A percentile compares a stretch with the other conserved stretches of the same genome.
These are phyloP conservation scores for Odobenus rosmarus DNA, from an alignment of 2,113 vertebrate species.

Conservation along the genomic window DNA sequence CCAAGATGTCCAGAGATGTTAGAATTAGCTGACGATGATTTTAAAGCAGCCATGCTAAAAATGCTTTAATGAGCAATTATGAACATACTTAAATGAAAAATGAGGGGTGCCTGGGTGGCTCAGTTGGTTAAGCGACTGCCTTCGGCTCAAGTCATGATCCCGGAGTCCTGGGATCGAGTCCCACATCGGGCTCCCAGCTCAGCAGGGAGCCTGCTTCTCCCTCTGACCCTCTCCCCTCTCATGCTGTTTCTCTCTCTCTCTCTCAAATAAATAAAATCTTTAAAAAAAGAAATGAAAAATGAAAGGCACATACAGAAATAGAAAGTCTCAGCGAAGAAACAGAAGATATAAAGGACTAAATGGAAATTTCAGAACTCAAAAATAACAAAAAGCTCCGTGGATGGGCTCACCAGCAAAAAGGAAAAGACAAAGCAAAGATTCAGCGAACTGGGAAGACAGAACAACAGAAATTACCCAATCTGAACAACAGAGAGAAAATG, in stretches of 20 bases:
- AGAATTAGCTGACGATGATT: neutral
- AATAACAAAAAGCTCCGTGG: neutral
- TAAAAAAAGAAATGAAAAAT: neutral
- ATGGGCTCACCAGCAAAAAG: neutral
- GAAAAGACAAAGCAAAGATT: neutral
- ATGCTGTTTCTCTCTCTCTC: no score
- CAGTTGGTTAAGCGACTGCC: no score
- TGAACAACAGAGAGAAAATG: neutral
- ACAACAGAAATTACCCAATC: neutral
- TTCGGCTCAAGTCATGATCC: no score
- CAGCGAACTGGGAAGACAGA: neutral
- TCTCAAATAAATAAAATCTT: no score
- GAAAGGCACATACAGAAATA: neutral
- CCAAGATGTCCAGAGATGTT: neutral
- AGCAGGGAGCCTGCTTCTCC: no score
- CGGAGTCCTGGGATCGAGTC: no score
- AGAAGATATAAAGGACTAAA: constrained; percentile 13
- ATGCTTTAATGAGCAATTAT: neutral
- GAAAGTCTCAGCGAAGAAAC: neutral
- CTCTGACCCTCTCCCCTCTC: no score
- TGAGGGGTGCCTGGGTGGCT: neutral
- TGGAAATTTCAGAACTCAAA: constrained; percentile 14
- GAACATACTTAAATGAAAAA: constrained; percentile 7
- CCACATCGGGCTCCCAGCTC: no score
- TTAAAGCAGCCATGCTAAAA: neutral